Evolutionary conservation across 2,113 vertebrate genomes (phyloP), one percentile per base, ranked within the genome.

Genomic region (Agapornis roseicollis): DNA sequence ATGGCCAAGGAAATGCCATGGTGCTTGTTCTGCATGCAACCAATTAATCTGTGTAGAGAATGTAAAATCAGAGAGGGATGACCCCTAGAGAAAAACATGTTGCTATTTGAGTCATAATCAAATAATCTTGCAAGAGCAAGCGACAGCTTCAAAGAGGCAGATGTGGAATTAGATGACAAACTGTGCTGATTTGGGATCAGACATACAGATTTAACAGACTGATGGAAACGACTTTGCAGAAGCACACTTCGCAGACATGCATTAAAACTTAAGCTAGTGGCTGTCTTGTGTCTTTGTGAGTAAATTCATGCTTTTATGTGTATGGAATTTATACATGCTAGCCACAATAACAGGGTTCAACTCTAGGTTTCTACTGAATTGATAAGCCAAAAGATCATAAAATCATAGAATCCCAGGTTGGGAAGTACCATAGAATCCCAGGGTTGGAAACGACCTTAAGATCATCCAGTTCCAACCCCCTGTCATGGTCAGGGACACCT

Each of bases 31-130:
- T 84, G 56, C 65, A 31, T 74, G 77, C 83, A 79, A 66, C 92
- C 94, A 94, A 88, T 96, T 95, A 79, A 74, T 90, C 93, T 95
- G 81, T 72, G 94, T 85, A 92, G n/a, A 80, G 86, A 71, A 50
- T 73, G 52, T 71, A 78, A 92, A 92, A 97, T 91, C 86, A 90
- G 88, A 71, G 87, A 87, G 41, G 60, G 86, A n/a, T 80, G 91
- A 96, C 88, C 96, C 96, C 95, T 53, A 82, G 96, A 97, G 96
- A 96, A 86, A 85, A 92, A 35, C 39, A 2, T 89, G 37, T 93
- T 93, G 70, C 87, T 94, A 64, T 96, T 96, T 95, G 96, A 97
- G 95, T 97, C 96, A 94, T 92, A 97, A 96, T 97, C 95, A 96
- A 87, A 95, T 79, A 80, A 91, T 86, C 88, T 83, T 73, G 58